A percentile compares a stretch with the other conserved stretches of the same genome.
Evolutionary conservation across 2,888 invertebrate genomes (phyloP).

Genomic region (Tridacna crocea): DNA sequence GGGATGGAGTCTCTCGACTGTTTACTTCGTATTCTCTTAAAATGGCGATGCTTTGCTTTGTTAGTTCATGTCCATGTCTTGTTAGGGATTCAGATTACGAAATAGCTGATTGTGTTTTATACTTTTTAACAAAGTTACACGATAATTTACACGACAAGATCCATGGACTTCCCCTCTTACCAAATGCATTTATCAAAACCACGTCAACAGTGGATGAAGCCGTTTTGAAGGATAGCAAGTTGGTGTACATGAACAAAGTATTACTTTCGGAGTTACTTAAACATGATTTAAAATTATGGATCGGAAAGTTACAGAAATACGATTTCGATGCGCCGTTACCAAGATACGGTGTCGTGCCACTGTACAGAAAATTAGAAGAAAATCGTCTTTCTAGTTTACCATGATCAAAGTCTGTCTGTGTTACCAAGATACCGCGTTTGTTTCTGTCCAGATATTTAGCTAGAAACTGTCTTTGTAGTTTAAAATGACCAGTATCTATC

Average conservation of each 20-base stretch:
- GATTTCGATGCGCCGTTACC: constrained; percentile 27
- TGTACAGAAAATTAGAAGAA: constrained; percentile 16
- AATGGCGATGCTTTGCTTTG: constrained; percentile 20
- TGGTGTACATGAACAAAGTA: constrained; percentile 12
- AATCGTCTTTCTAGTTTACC: neutral
- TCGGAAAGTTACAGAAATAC: constrained; percentile 42
- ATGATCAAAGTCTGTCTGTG: too few relatives aligned
- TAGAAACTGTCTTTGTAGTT: too few relatives aligned
- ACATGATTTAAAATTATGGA: constrained; percentile 48
- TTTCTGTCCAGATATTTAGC: too few relatives aligned
- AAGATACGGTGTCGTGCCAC: constrained; percentile 10
- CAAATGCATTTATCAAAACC: constrained; percentile 19
- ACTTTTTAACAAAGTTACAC: constrained; percentile 4
- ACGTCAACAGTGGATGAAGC: constrained; percentile 1
- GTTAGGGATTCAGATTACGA: constrained; percentile 13
- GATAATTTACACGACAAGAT: constrained; percentile 14
- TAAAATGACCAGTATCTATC: too few relatives aligned
- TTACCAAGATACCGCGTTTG: too few relatives aligned
- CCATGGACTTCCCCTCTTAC: neutral
- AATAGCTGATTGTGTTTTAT: constrained; percentile 15
- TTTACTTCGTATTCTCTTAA: constrained; percentile 16
- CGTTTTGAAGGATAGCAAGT: neutral
- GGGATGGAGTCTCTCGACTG: neutral
- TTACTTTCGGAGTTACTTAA: constrained; percentile 8
- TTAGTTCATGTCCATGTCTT: constrained; percentile 18